Base-by-base conservation (phyloP, 1,140 invertebrate genomes). In the Manduca sexta region DNA sequence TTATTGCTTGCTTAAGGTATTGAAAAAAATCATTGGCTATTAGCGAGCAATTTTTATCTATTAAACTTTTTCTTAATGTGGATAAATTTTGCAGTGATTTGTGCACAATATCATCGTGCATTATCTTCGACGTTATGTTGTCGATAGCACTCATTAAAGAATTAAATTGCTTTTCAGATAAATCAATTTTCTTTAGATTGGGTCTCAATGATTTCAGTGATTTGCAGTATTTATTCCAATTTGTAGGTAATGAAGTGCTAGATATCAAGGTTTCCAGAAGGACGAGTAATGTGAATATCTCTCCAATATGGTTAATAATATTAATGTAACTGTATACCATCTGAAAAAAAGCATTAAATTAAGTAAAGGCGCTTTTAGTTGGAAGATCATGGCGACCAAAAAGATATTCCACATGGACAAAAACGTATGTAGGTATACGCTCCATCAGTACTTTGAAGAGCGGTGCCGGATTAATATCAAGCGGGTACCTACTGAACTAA, bases 21-120 rank as follows among this genome's bases (percentile, higher is more conserved):
- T 88, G 84, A 17, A 88, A 76, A 72, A 95, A 91, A 75, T 95
- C 93, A 56, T 93, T 90, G 37, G 88, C 88, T 67, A 95, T 89
- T 37, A 82, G 66, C 8, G 88, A 64, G 21, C 84, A 86, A 60
- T 90, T 92, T 68, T 93, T 94, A 7, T 89, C 83, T 12, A 88
- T 86, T 21, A 88, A 67, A 35, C 85, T 86, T 51, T 86, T 80
- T 47, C 88, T 89, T 21, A 92, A 82, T 49, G 91, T 88, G 84
- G 93, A 90, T 18, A 90, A 80, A 60, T 89, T 89, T 60, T 94
- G 91, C 5, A 95, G 60, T 40, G 82, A 75, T 44, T 76, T 86
- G 62, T 80, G 75, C 33, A 85, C 73, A 18, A 86, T 75, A 47
- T 86, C 77, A 71, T 86, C 86, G 60, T 69, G 74, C 71, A 87